Base-by-base conservation (phyloP, 2,888 invertebrate species). In the Axea sp. region DNA sequence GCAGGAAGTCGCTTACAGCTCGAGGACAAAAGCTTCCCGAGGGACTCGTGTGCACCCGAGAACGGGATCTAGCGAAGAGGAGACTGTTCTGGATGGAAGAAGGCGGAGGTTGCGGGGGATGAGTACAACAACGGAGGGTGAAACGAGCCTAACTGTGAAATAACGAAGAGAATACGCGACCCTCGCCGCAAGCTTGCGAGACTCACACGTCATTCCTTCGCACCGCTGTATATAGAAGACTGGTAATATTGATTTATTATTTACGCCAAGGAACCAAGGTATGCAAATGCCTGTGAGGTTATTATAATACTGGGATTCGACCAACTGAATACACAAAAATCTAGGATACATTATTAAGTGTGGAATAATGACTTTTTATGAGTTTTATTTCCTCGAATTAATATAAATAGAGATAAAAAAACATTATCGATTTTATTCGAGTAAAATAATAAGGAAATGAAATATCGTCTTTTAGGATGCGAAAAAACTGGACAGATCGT, bases 1-100 rank as follows among this genome's bases (percentile, higher is more conserved):
- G 64, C 86, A 86, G 84, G 86, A 87, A 86, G 87, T 87, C 87
- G 86, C 86, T 87, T 87, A 87, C 85, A 83, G 83, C 83, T 81
- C 80, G 83, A 86, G 86, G 86, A 86, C 87, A 87, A 86, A 87
- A 86, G 86, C 84, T 79, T 87, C 87, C 86, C 86, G 60, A 74
- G 87, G 82, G 86, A 86, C 82, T 83, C 83, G 81, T 82, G 83
- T 79, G 79, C 82, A 79, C 77, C 69, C 79, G 81, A 76, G 77
- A 78, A 76, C 76, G n/a, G 62, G 76, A 67, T 73, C 72, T 65
- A 75, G 77, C 76, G 75, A 76, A 78, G 55, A 77, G 79, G 60
- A 69, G 76, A 75, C 47, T 71, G 69, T 67, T 60, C 47, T 65
- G 65, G 62, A 35, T 72, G 76, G 74, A 62, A 75, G 75, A 75